Conservation (phyloP, 2,113 vertebrate species). For the Neoarius graeffei region DNA sequence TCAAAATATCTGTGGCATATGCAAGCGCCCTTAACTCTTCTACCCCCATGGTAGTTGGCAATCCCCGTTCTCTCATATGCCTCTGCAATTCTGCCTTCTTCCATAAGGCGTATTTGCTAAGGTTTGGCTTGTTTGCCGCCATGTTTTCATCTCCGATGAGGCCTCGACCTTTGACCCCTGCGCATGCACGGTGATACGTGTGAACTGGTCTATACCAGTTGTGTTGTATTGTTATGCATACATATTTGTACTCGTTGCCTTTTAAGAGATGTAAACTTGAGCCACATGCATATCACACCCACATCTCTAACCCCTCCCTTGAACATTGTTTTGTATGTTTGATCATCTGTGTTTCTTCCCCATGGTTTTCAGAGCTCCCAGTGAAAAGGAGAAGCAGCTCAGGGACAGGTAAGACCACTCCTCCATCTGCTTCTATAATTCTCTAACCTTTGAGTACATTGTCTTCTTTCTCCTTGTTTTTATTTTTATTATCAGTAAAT, state of each 20-base stretch:
- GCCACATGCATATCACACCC: slow-evolving; percentile 40
- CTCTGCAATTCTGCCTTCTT: no score
- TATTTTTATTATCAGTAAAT: not conserved
- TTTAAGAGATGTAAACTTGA: slow-evolving; percentile 10
- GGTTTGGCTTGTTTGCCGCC: no score
- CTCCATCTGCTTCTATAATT: not conserved
- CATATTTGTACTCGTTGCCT: slow-evolving; percentile 5
- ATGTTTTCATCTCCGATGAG: no score
- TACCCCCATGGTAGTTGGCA: no score
- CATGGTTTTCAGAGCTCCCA: slow-evolving; percentile 63
- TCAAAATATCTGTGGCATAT: no score
- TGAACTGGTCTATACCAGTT: no score
- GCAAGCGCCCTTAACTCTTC: no score
- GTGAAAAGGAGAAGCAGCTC: slow-evolving; percentile 73
- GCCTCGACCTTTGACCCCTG: no score
- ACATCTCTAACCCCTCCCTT: slow-evolving; percentile 22
- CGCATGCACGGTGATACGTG: no score
- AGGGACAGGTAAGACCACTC: slow-evolving; percentile 63
- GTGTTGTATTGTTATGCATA: slow-evolving; percentile 27
- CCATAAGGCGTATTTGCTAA: no score
- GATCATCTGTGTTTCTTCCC: slow-evolving; percentile 51
- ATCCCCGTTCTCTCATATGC: no score
- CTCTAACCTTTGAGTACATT: not conserved
- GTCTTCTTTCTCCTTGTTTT: not conserved
- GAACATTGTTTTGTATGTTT: slow-evolving; percentile 16